phyloP scores from a whole-genome alignment of 2,888 invertebrate species.

The Torymus tubicola region DNA sequence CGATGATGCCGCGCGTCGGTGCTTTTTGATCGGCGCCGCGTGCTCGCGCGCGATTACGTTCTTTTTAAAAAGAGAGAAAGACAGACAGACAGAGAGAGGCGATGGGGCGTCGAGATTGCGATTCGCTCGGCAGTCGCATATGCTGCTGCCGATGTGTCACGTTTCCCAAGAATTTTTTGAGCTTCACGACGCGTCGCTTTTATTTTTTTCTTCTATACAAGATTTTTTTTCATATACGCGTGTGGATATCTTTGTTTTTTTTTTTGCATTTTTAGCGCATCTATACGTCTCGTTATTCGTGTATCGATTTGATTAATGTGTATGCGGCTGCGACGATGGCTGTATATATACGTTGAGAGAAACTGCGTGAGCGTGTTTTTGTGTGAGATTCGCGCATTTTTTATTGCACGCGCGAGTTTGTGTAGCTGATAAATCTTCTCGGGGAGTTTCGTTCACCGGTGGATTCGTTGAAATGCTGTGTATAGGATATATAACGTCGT shows the following conservation, averaged over 20 bases:
- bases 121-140: slow-evolving; percentile 30
- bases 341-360: slow-evolving; percentile 11
- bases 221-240: not conserved
- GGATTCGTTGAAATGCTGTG: too few relatives aligned
- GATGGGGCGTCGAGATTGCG: slow-evolving; percentile 49
- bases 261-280: slow-evolving; percentile 54
- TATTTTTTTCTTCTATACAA: not conserved
- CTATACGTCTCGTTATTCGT: slow-evolving; percentile 52
- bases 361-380: slow-evolving; percentile 23
- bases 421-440: too few relatives aligned
- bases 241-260: slow-evolving; percentile 30
- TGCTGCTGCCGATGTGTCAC: slow-evolving; percentile 50
- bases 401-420: not conserved
- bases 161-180: slow-evolving; percentile 55
- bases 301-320: slow-evolving; percentile 54
- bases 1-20: slow-evolving; percentile 21
- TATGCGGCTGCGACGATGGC: not conserved
- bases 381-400: slow-evolving; percentile 27
- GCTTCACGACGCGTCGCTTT: slow-evolving; percentile 24
- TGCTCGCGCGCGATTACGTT: slow-evolving; percentile 47
- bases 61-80: slow-evolving; percentile 20
- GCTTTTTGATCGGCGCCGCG: slow-evolving; percentile 51
- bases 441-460: too few relatives aligned
- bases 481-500: too few relatives aligned
- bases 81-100: slow-evolving; percentile 18